phyloP scores from a whole-genome alignment of 1,140 invertebrate genomes.

The Paralvinella palmiformis region DNA sequence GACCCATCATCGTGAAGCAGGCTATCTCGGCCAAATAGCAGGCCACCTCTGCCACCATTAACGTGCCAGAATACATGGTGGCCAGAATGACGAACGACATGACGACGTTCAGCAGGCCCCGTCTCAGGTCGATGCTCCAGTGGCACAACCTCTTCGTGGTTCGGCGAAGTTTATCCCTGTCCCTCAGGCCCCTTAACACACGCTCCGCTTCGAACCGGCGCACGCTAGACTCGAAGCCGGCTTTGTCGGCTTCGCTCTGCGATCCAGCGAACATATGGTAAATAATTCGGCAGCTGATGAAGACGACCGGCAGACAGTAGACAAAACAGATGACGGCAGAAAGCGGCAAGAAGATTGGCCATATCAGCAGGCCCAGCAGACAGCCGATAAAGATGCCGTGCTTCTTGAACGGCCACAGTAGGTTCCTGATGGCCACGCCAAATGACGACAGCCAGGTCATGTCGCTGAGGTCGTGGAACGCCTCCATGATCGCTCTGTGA shows the following conservation, averaged over 20 bases:
- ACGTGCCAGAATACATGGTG: background rate
- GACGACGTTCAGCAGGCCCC: background rate
- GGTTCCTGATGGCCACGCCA: slow-evolving; percentile 1
- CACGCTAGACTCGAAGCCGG: background rate
- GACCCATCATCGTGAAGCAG: slow-evolving; percentile 36
- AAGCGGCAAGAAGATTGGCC: slow-evolving; percentile 8
- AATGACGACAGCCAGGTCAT: background rate
- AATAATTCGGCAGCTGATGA: slow-evolving; percentile 2
- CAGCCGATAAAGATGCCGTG: slow-evolving; percentile 11
- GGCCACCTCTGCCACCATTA: slow-evolving; percentile 3
- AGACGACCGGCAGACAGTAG: slow-evolving; percentile 4
- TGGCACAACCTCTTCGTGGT: background rate
- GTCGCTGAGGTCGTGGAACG: slow-evolving; percentile 8
- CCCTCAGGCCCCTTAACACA: background rate
- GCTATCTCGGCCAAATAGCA: slow-evolving; percentile 2
- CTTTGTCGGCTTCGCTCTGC: no score
- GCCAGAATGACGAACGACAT: background rate
- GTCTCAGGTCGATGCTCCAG: background rate
- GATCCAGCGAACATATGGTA: background rate
- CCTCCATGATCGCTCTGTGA: background rate
- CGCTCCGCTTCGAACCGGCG: background rate
- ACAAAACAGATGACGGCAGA: slow-evolving; percentile 6
- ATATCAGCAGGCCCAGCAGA: slow-evolving; percentile 6
- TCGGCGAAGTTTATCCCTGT: background rate
- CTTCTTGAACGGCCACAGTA: slow-evolving; percentile 10